Conservation (phyloP, 2,797 vertebrate species). For the Apodemus agrarius region DNA sequence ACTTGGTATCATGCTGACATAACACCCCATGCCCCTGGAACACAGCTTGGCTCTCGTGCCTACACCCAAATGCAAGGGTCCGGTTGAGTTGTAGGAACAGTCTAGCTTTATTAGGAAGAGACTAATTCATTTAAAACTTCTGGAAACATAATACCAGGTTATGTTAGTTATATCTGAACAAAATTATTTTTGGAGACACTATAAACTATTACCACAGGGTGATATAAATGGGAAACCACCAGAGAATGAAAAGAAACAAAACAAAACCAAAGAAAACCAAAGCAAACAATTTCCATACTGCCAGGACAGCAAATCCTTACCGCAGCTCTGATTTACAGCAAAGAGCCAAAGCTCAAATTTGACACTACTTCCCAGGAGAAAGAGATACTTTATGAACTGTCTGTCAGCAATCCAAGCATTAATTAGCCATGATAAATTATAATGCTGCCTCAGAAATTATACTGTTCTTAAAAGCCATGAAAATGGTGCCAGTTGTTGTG, state of each 20-base stretch:
- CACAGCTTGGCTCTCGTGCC: too few relatives aligned
- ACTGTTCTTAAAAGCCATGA: neutral
- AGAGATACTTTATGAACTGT: neutral
- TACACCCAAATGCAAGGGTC: neutral
- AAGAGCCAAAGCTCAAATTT: neutral
- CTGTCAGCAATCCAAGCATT: neutral
- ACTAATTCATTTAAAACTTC: constrained; percentile 37
- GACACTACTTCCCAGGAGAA: neutral
- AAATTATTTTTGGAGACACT: neutral
- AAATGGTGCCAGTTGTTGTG: neutral
- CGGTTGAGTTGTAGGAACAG: neutral
- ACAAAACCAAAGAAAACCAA: neutral
- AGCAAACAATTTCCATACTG: neutral
- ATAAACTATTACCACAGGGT: neutral
- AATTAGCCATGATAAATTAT: neutral
- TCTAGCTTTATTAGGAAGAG: neutral
- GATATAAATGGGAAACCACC: neutral
- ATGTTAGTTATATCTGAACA: neutral
- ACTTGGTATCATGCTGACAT: neutral
- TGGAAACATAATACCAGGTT: neutral
- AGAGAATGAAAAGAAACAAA: constrained; percentile 6
- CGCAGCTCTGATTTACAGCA: neutral
- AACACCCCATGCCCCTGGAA: too few relatives aligned
- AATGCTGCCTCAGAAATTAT: neutral
- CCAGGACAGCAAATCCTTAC: neutral